Conservation (phyloP, 2,888 invertebrate species). For the Meiosimyza platycephala region DNA sequence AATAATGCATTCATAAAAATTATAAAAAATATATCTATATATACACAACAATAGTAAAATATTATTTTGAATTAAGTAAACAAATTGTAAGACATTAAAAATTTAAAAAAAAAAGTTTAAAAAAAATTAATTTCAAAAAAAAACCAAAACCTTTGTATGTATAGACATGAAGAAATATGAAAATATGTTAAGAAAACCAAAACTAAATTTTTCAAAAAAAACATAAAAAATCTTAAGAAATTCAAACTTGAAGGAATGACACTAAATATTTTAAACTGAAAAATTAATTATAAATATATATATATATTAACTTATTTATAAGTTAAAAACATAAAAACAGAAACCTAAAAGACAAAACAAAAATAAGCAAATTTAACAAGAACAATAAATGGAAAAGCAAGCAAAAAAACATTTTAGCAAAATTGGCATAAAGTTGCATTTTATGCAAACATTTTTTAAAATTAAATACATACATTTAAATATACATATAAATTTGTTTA, state of each 20-base stretch:
- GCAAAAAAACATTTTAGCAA: constrained; percentile 31
- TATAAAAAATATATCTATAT: constrained; percentile 28
- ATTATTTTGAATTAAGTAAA: constrained; percentile 50
- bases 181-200: constrained; percentile 35
- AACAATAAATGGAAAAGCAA: constrained; percentile 9
- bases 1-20: constrained; percentile 6
- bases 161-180: constrained; percentile 20
- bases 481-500: not conserved
- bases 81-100: constrained; percentile 26
- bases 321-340: constrained; percentile 45
- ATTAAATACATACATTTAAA: not conserved
- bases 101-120: not conserved
- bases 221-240: not conserved
- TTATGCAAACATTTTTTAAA: constrained; percentile 17
- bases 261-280: not conserved
- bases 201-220: constrained; percentile 31
- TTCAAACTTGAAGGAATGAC: too few relatives aligned
- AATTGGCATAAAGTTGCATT: constrained; percentile 29
- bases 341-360: constrained; percentile 36
- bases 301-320: constrained; percentile 48
- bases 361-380: constrained; percentile 19
- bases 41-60: constrained; percentile 59
- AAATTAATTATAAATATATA: not conserved
- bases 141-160: constrained; percentile 21
- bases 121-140: not conserved